phyloP scores from a whole-genome alignment of 2,888 invertebrate genomes.

The Trichopoda pennipes region DNA sequence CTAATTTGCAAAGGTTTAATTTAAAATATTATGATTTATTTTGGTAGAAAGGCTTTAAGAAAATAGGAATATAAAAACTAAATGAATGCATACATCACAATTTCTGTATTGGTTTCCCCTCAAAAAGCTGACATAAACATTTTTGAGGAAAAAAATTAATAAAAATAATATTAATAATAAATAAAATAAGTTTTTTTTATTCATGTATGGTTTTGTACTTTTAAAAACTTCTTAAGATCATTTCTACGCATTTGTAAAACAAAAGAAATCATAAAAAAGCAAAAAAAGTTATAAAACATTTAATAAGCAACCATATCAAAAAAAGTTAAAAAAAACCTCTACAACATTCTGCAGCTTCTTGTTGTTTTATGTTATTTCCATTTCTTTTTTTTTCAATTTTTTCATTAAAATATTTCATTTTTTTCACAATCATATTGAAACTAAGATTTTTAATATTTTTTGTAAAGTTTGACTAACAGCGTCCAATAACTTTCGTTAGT shows the following conservation, averaged over 20 bases:
- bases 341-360: slow-evolving; percentile 38
- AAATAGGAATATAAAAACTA: too few relatives aligned
- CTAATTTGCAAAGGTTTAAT: too few relatives aligned
- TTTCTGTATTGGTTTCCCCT: too few relatives aligned
- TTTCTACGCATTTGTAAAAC: slow-evolving; percentile 52
- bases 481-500: too few relatives aligned
- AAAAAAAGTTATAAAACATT: slow-evolving; percentile 29
- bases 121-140: too few relatives aligned
- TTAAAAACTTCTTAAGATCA: slow-evolving; percentile 30
- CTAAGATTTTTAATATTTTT: too few relatives aligned
- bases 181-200: slow-evolving; percentile 56
- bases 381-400: slow-evolving; percentile 6
- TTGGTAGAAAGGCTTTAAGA: too few relatives aligned
- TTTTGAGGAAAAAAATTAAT: too few relatives aligned
- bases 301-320: slow-evolving; percentile 4
- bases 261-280: slow-evolving; percentile 44
- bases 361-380: slow-evolving; percentile 15
- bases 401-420: neutral
- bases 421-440: neutral
- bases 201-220: slow-evolving; percentile 20
- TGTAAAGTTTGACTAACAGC: too few relatives aligned
- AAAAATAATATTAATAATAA: slow-evolving; percentile 53
- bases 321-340: neutral
- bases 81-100: too few relatives aligned
- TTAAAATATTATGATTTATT: too few relatives aligned